These are phyloP conservation scores for Lagopus leucura DNA, from an alignment of 2,113 vertebrate species.

Conservation along the genomic window DNA sequence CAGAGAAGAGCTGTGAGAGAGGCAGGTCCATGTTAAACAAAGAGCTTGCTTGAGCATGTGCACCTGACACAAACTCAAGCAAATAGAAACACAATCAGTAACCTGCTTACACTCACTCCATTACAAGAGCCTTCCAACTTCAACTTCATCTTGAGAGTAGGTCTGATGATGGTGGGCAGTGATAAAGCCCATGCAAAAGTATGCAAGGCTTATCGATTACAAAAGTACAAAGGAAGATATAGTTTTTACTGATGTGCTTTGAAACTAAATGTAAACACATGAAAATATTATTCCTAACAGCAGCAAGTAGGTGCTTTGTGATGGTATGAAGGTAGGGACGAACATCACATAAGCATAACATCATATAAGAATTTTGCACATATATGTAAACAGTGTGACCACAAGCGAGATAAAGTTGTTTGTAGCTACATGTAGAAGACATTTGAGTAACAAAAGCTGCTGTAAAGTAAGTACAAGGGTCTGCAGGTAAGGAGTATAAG, in stretches of 20 bases:
- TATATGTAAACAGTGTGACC: background rate
- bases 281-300: background rate
- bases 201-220: background rate
- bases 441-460: background rate
- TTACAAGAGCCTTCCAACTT: background rate
- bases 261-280: background rate
- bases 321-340: fast-evolving
- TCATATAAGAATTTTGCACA: background rate
- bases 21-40: background rate
- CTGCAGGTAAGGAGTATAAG: background rate
- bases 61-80: background rate
- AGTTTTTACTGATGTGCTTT: background rate
- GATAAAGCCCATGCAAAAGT: background rate
- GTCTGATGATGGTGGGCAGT: background rate
- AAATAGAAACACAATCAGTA: background rate
- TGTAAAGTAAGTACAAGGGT: background rate
- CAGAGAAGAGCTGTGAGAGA: background rate
- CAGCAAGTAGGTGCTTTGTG: background rate
- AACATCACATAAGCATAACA: background rate
- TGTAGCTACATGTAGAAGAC: background rate
- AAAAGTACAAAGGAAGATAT: background rate
- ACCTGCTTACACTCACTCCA: background rate
- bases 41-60: fast-evolving
- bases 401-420: background rate
- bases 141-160: background rate